Conservation (phyloP, 2,888 invertebrate species). For the Epicampocera succincta region DNA sequence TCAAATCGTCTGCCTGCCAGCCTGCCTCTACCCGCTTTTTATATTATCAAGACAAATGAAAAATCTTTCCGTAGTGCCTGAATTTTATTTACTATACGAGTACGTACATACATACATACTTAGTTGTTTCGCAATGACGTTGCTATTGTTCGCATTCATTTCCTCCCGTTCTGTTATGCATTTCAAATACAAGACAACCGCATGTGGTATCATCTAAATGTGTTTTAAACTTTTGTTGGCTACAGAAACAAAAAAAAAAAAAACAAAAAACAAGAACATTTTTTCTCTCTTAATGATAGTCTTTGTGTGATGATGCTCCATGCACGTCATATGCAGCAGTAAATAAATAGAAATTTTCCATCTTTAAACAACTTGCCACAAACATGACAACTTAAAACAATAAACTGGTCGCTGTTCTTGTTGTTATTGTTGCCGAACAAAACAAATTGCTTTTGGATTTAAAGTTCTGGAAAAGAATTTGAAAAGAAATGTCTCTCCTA, state of each 20-base stretch:
- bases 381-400: conserved; percentile 25
- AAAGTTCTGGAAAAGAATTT: conserved; percentile 22
- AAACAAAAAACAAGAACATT: neutral
- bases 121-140: conserved; percentile 41
- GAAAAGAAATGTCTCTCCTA: neutral
- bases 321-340: conserved; percentile 32
- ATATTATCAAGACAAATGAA: conserved; percentile 18
- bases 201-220: conserved; percentile 61
- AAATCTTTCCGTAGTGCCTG: conserved; percentile 26
- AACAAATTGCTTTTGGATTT: conserved; percentile 22
- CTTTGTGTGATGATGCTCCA: conserved; percentile 4
- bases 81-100: conserved; percentile 14
- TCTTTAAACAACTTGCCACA: conserved; percentile 32
- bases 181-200: conserved; percentile 60
- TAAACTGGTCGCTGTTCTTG: neutral
- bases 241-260: conserved; percentile 30
- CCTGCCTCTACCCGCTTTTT: neutral
- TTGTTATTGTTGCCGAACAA: neutral
- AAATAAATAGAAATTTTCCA: conserved; percentile 25
- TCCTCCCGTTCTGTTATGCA: conserved; percentile 36
- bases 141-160: conserved; percentile 50
- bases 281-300: conserved; percentile 34
- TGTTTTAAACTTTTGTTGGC: conserved; percentile 59
- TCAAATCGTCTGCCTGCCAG: conserved; percentile 19
- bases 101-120: no score